These are phyloP conservation scores for Liparis tanakae DNA, from an alignment of 2,797 vertebrate species.

Conservation along the genomic window DNA sequence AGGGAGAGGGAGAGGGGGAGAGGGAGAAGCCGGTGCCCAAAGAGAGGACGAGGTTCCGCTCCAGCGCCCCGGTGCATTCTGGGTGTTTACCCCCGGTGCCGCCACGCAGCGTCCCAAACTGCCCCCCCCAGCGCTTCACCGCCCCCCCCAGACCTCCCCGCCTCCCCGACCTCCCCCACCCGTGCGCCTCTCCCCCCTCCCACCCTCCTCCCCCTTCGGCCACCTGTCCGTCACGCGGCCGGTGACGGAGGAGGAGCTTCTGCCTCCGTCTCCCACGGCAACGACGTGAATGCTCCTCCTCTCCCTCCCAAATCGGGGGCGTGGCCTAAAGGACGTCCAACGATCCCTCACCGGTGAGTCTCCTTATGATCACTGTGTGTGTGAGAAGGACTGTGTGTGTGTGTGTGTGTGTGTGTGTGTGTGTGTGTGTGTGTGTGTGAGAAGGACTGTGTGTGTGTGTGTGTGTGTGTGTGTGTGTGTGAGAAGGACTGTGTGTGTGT, in stretches of 20 bases:
- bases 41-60: conserved; percentile 86
- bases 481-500: too few relatives aligned
- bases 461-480: too few relatives aligned
- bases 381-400: too few relatives aligned
- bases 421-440: too few relatives aligned
- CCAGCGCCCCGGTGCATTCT: conserved; percentile 14
- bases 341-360: conserved; percentile 72
- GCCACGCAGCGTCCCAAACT: conserved; percentile 84
- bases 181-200: conserved; percentile 15
- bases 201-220: conserved; percentile 3
- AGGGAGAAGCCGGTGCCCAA: conserved; percentile 82
- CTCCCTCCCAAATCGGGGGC: conserved; percentile 85
- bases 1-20: conserved; percentile 19
- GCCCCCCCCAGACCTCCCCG: neutral
- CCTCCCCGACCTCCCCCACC: neutral
- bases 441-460: too few relatives aligned
- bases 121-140: conserved; percentile 86
- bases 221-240: neutral
- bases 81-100: conserved; percentile 87
- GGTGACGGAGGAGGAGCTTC: conserved; percentile 32
- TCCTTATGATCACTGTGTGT: neutral
- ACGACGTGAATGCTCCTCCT: conserved; percentile 74
- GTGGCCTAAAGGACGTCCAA: conserved; percentile 67
- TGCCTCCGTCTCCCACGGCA: conserved; percentile 28
- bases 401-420: too few relatives aligned